Base-by-base conservation (phyloP, 2,797 vertebrate species). In the Cossypha dichroa region DNA sequence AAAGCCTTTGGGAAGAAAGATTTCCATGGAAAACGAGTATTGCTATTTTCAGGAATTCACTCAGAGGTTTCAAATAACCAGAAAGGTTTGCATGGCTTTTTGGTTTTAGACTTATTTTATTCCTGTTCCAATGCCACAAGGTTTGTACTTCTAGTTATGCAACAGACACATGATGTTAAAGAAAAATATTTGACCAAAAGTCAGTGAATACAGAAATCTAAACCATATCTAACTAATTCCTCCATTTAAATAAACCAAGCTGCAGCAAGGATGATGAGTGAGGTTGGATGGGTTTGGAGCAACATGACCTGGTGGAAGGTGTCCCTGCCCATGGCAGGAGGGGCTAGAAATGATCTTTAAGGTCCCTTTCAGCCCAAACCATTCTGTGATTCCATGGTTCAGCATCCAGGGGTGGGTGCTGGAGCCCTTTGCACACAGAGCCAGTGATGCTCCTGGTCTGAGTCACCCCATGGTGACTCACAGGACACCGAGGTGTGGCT, bases 251-350 rank as follows among this genome's bases (percentile, higher is more conserved):
- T 5, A 6, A 74, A 33, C 5, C 48, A 8, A 58, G n/a, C 64
- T 41, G 84, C 25, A 26, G 59, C 0, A 2, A 56, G 41, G 85
- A 41, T 0, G 2, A 11, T 0, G 18, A 48, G 10, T 0, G n/a
- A 73, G 38, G 13, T 1, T 17, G 62, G n/a, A 34, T 0, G 1
- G 6, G 54, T 36, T 56, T 31, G 55, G 56, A 68, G 43, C 68
- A 49, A 3, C 13, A 1, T 5, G 55, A 17, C 6, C 10, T 45
- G 34, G 25, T 20, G 49, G 48, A 45, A 68, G 8, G 3, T 33
- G 16, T 7, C 48, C 74, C 36, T 62, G 74, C 28, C n/a, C 23
- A 5, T 9, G 60, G 31, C 77, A 75, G 16, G 28, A 60, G 11
- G 33, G 56, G 36, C 28, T 17, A 15, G 4, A 51, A 38, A 63